A percentile compares a stretch with the other conserved stretches of the same genome.
Conservation (phyloP, 2,797 vertebrate genomes). For the Arnoldichthys spilopterus region DNA sequence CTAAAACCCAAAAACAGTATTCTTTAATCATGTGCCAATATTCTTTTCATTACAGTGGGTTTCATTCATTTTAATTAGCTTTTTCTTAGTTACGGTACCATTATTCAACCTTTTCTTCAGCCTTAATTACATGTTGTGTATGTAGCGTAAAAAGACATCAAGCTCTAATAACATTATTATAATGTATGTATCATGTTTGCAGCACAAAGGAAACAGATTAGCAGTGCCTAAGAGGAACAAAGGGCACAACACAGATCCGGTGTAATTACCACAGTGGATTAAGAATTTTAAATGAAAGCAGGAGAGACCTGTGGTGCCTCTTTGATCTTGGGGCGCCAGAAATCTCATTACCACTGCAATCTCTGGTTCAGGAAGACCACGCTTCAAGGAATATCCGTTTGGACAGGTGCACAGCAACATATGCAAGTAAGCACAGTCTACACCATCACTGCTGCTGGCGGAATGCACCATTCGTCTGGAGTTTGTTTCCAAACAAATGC, state of each 20-base stretch:
- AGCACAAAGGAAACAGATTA: conserved; percentile 39
- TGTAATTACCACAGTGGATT: conserved; percentile 40
- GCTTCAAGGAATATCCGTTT: conserved; percentile 40
- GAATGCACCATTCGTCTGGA: conserved; percentile 4
- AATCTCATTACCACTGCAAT: conserved; percentile 44
- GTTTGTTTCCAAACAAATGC: conserved; percentile 43
- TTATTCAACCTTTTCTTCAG: neutral
- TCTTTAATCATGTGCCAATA: neutral
- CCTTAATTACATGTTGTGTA: conserved; percentile 3
- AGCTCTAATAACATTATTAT: conserved; percentile 14
- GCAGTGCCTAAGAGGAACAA: conserved; percentile 18
- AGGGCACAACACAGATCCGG: conserved; percentile 18
- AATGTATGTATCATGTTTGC: conserved; percentile 26
- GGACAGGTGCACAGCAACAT: conserved; percentile 39
- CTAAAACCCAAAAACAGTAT: neutral
- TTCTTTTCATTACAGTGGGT: neutral
- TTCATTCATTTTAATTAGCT: neutral
- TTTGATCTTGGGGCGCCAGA: conserved; percentile 44
- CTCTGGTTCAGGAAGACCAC: conserved; percentile 34
- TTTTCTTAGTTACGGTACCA: neutral
- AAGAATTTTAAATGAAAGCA: conserved; percentile 32
- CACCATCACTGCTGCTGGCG: conserved; percentile 18
- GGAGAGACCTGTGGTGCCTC: conserved; percentile 1
- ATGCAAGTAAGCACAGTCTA: conserved; percentile 14
- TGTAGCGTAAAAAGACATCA: neutral